Evolutionary conservation across 2,888 invertebrate species (phyloP).

Genomic region (Hydrotaea cyrtoneurina): DNA sequence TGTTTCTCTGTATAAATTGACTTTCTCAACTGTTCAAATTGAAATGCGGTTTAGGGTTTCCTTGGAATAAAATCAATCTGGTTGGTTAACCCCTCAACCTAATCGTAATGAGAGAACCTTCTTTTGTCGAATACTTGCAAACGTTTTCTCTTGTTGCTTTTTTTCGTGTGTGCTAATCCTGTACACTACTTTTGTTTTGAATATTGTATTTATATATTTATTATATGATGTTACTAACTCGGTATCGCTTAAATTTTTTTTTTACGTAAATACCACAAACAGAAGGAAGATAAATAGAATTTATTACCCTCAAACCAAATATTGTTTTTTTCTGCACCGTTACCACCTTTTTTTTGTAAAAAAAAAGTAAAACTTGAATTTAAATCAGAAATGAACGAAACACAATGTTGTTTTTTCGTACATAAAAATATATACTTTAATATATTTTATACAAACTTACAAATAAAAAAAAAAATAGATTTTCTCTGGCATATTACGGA

Average conservation of each 20-base stretch:
- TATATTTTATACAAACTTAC: background rate
- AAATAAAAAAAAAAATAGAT: constrained; percentile 73
- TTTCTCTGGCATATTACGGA: constrained; percentile 80
- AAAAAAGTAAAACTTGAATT: constrained; percentile 23
- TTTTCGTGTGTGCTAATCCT: constrained; percentile 44
- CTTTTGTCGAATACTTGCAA: constrained; percentile 43
- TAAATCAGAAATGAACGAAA: constrained; percentile 12
- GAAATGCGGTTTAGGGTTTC: background rate
- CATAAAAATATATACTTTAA: constrained; percentile 3
- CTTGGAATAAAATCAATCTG: background rate
- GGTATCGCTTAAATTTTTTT: constrained; percentile 36
- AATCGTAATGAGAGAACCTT: background rate
- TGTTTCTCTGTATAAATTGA: too few relatives aligned
- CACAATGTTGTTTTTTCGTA: constrained; percentile 3
- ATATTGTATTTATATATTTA: constrained; percentile 22
- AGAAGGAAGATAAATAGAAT: constrained; percentile 34
- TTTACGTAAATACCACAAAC: constrained; percentile 37
- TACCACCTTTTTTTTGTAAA: constrained; percentile 74
- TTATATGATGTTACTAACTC: constrained; percentile 49
- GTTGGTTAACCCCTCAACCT: too few relatives aligned
- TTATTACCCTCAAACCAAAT: constrained; percentile 16
- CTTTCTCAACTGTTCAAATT: background rate
- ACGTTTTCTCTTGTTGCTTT: constrained; percentile 64
- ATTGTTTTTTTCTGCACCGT: constrained; percentile 74
- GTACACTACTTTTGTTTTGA: constrained; percentile 43